Percentiles rank a stretch among this genome's conserved stretches.
Conservation (phyloP, 2,888 invertebrate genomes). For the Ernsta delagoae region DNA sequence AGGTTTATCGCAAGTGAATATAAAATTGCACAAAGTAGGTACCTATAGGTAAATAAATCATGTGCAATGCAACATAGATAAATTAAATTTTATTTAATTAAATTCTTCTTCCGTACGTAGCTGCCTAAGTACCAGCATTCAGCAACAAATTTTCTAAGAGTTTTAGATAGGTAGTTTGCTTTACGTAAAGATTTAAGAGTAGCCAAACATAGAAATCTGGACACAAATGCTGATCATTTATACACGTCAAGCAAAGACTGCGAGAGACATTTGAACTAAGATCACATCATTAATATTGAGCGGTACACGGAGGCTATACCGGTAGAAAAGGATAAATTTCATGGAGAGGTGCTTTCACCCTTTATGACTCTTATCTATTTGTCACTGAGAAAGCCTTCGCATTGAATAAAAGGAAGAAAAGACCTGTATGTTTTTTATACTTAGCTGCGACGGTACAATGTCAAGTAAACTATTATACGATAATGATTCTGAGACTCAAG, state of each 20-base stretch:
- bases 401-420: constrained; percentile 57
- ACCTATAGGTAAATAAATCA: no score
- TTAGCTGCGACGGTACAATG: constrained; percentile 40
- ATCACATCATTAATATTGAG: constrained; percentile 84
- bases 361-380: constrained; percentile 75
- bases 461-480: constrained; percentile 50
- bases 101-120: no score
- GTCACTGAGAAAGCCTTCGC: constrained; percentile 59
- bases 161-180: background rate
- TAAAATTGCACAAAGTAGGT: no score
- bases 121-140: no score
- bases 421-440: constrained; percentile 46
- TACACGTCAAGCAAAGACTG: constrained; percentile 74
- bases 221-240: constrained; percentile 77
- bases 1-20: no score
- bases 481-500: no score
- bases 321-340: constrained; percentile 72
- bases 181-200: constrained; percentile 40
- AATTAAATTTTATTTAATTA: no score
- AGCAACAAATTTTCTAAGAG: no score
- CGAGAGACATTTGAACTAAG: constrained; percentile 76
- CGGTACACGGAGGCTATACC: constrained; percentile 73
- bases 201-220: constrained; percentile 65
- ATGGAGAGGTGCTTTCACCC: constrained; percentile 77
- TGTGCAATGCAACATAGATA: no score